Base-by-base conservation (phyloP, 2,888 invertebrate species). In the Cheilosia vernalis region DNA sequence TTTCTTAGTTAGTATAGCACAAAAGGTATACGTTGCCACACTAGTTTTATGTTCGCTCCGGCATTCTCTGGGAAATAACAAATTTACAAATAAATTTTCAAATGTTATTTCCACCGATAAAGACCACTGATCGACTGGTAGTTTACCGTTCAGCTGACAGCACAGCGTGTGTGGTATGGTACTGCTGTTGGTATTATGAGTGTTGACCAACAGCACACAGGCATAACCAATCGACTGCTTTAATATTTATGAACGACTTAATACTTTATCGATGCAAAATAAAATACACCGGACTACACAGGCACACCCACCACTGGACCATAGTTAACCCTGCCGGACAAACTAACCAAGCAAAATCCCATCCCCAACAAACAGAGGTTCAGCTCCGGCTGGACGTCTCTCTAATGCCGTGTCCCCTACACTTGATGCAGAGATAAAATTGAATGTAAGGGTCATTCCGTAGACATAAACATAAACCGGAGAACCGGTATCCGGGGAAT, bases 191-290 rank as follows among this genome's bases (percentile, higher is more conserved):
- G 17, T 53, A 13, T 67, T 58, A 67, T 66, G 76, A 67, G 66
- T 66, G 56, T 66, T 58, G 55, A 76, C 58, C 13, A 40, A 61
- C 21, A 66, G 56, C 67, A 33, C 67, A 42, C 64, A 66, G 63
- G 63, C 69, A 47, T 55, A 40, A 53, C 73, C 83, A 73, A 61
- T 67, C 44, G 72, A 42, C 84, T 84, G 58, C 58, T 84, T 60
- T 74, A 74, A 80, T 84, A 84, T 84, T 84, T 80, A 84, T 84
- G 84, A 84, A 84, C 80, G 80, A 84, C 84, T 84, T 84, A 80
- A 84, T 84, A 84, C 84, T 74, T 79, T 74, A 74, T 80, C 80
- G 80, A 80, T 74, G 84, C 80, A 84, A 79, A 84, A 69, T 58
- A 63, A 73, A 67, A 47, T 44, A 30, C 15, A 13, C 63, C 49